Base-by-base conservation (phyloP, 2,888 invertebrate genomes). In the Lithophane leautieri region DNA sequence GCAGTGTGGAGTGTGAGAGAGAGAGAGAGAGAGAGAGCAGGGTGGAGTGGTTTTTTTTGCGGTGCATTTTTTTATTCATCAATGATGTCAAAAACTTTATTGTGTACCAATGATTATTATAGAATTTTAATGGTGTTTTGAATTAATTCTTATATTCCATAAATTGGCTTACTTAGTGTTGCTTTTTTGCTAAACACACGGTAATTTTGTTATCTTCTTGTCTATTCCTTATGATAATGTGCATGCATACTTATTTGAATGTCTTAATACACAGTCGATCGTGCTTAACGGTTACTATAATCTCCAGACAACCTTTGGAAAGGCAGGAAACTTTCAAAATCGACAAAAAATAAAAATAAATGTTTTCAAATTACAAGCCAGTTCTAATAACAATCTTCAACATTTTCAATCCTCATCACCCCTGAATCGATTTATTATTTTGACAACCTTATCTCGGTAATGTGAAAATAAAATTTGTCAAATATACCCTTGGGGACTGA, bases 351-450 rank as follows among this genome's bases (percentile, higher is more conserved):
- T n/a, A 68, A 47, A 47, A n/a, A 50, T 42, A 50, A 22, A 34
- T 4, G 2, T n/a, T 60, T 79, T 79, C 50, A 25, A 42, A 61
- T 61, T 34, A 62, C 56, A 50, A 40, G 63, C n/a, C 82, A 40
- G 19, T 58, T 52, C 44, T 50, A 61, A 63, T 79, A 58, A 67
- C 11, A 73, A 70, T 76, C 54, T 76, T 56, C 40, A 67, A 28
- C 4, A 70, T 34, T 84, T 77, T 61, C 50, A 67, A 62, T 60
- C 34, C 52, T 40, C 63, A 62, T 71, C 82, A 63, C 56, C 44
- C 77, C 14, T 58, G 78, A 81, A 82, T 85, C 77, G 74, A 84
- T 85, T 78, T 70, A 80, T 80, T 80, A 73, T 77, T 80, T 83
- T 77, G 72, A 85, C 65, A 83, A 77, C 61, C 72, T 72, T 74